Evolutionary conservation across 2,888 invertebrate genomes (phyloP), one percentile per base, ranked within the genome.

Genomic region (Caenorhabditis imperialis): DNA sequence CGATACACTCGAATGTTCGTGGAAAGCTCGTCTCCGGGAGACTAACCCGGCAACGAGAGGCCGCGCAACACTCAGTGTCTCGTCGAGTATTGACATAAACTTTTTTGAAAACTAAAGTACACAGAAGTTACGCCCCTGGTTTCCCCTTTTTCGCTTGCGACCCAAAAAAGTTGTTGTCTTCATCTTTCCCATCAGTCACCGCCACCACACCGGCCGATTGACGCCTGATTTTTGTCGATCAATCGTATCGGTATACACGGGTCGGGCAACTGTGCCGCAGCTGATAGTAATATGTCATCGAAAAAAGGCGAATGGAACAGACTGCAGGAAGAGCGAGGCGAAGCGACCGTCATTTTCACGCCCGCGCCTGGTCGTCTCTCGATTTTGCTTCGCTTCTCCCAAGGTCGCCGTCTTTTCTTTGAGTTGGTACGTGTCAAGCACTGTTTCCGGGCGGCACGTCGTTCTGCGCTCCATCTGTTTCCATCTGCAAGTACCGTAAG

Each of bases 81-180:
- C 20, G 16, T 27, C 54, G 22, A 50, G 40, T 65, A 50, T 65
- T 65, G 65, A 65, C 65, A 65, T 65, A 50, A 48, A 65, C 65
- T 65, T 65, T 63, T 65, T 65, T 42, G 33, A 65, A 65, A 65
- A 65, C 55, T 57, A 57, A 57, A 65, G 55, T 65, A 57, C 54
- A 65, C 55, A 63, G 25, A 48, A 54, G 27, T n/a, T 18, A 38
- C 53, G 25, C 25, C 27, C 40, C 20, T 40, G 7, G n/a, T n/a
- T n/a, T 53, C 38, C 37, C 18, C 18, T 40, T 4, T 14, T 6
- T 40, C 40, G 40, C 40, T 40, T 10, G 35, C 40, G 14, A 18
- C 40, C 30, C 30, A 30, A 30, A 30, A 30, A 30, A 30, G 10
- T 7, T 7, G 40, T 40, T 40, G 40, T 40, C 16, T 14, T 40